A percentile compares a stretch with the other conserved stretches of the same genome.
Evolutionary conservation across 2,797 vertebrate genomes (phyloP).

Genomic region (Enteromius trimaculatus): DNA sequence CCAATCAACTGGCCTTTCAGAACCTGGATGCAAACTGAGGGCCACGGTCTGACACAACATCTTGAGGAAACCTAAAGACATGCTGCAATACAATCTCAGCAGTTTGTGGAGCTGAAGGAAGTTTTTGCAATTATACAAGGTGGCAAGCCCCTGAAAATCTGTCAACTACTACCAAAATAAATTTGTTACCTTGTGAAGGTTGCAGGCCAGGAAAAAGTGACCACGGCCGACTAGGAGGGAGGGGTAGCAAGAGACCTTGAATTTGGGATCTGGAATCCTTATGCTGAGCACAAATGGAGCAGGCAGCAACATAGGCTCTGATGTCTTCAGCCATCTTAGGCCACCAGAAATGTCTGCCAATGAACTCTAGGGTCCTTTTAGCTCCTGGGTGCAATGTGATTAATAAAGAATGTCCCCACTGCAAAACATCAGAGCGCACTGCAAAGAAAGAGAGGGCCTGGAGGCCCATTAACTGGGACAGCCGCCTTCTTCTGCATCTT

Average conservation of each 20-base stretch:
- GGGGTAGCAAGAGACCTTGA: neutral
- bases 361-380: neutral
- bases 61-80: neutral
- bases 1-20: neutral
- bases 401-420: neutral
- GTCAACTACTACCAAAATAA: neutral
- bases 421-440: neutral
- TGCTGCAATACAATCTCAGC: neutral
- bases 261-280: neutral
- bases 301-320: neutral
- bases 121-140: neutral
- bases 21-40: neutral
- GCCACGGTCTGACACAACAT: neutral
- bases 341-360: neutral
- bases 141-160: neutral
- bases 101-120: neutral
- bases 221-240: neutral
- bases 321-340: neutral
- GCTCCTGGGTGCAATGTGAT: neutral
- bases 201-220: neutral
- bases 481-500: neutral
- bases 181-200: neutral
- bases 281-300: neutral
- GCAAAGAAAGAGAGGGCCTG: neutral
- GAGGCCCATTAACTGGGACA: neutral